Percentiles rank a stretch among this genome's conserved stretches.
These are phyloP conservation scores for Catharus bicknelli DNA, from an alignment of 2,113 vertebrate genomes.

Conservation along the genomic window DNA sequence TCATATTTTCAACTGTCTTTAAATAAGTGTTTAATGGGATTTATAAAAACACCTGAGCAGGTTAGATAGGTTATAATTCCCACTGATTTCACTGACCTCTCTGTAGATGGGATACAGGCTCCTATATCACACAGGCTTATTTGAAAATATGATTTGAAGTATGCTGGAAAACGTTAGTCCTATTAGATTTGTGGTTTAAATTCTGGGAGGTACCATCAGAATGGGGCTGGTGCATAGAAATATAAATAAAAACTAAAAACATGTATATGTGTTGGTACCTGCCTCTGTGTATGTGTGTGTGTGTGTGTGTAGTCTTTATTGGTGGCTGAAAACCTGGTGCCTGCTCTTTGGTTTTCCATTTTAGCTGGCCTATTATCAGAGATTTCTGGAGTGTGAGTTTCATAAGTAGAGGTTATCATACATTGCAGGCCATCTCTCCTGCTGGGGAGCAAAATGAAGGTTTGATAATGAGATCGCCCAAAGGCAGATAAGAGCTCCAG, in stretches of 20 bases:
- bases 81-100: slow-evolving; percentile 39
- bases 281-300: background rate
- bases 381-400: slow-evolving; percentile 72
- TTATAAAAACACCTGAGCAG: slow-evolving; percentile 56
- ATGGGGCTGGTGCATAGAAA: background rate
- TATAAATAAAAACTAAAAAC: background rate
- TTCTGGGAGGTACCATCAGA: background rate
- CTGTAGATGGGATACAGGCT: background rate
- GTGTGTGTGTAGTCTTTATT: slow-evolving; percentile 3
- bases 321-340: slow-evolving; percentile 21
- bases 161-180: background rate
- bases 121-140: background rate
- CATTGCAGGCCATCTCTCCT: slow-evolving; percentile 72
- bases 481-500: slow-evolving; percentile 72
- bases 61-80: slow-evolving; percentile 45
- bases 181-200: background rate
- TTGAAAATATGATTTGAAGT: background rate
- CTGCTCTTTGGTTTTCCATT: slow-evolving; percentile 64
- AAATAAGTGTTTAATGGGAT: slow-evolving; percentile 48
- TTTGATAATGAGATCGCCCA: slow-evolving; percentile 73
- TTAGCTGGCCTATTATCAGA: slow-evolving; percentile 70
- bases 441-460: slow-evolving; percentile 71
- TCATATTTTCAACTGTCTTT: background rate
- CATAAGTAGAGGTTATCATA: slow-evolving; percentile 78
- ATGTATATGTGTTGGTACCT: background rate